Conservation (phyloP, 2,888 invertebrate genomes). For the Drosophila imparisetae region DNA sequence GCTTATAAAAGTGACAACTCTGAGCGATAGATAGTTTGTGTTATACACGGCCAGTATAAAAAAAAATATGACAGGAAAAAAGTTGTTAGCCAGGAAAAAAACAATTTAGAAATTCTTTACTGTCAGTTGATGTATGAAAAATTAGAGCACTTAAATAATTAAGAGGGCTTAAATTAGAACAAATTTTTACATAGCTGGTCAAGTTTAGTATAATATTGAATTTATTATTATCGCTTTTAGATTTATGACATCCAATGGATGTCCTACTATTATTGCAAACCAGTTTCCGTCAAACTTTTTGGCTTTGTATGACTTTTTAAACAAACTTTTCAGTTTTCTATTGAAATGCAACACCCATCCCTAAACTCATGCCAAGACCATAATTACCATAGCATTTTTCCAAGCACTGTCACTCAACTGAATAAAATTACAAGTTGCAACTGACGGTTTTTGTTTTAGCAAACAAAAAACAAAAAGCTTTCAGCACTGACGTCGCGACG, state of each 20-base stretch:
- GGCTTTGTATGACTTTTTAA: slow-evolving; percentile 43
- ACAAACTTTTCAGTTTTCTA: slow-evolving; percentile 34
- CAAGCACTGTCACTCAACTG: slow-evolving; percentile 61
- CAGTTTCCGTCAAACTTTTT: not conserved
- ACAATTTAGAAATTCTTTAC: not conserved
- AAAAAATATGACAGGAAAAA: slow-evolving; percentile 10
- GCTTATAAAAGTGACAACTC: slow-evolving; percentile 50
- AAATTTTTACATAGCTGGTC: accelerated
- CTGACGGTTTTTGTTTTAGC: slow-evolving; percentile 65
- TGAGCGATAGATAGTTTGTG: slow-evolving; percentile 52
- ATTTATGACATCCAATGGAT: not conserved
- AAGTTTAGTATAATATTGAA: not conserved
- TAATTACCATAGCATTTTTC: slow-evolving; percentile 62
- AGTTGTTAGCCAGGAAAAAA: slow-evolving; percentile 2
- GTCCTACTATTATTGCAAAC: not conserved
- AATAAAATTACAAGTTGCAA: slow-evolving; percentile 53
- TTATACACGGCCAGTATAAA: slow-evolving; percentile 10
- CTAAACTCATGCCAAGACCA: slow-evolving; percentile 9
- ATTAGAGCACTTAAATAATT: not conserved
- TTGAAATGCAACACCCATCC: slow-evolving; percentile 30
- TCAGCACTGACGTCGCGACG: slow-evolving; percentile 9
- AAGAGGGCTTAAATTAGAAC: not conserved
- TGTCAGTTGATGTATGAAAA: not conserved
- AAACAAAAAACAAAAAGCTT: slow-evolving; percentile 39
- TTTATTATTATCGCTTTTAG: not conserved